Base-by-base conservation (phyloP, 2,888 invertebrate genomes). In the Argyresthia albistria region DNA sequence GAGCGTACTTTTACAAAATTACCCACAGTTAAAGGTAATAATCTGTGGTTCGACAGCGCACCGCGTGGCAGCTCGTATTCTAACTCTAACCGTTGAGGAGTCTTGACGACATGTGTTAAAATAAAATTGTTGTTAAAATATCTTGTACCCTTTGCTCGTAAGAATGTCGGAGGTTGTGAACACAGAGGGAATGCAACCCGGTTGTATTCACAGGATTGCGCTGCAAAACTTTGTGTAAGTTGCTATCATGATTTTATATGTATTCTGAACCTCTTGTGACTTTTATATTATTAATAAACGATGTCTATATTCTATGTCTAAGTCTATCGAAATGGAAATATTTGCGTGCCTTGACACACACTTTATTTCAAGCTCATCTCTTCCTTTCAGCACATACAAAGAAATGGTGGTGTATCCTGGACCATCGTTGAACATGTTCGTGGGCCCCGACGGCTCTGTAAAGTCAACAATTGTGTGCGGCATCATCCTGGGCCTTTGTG, bases 371-470 rank as follows among this genome's bases (percentile, higher is more conserved):
- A 16, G n/a, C 4, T 51, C 8, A 8, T 55, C 45, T 53, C 43
- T 47, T 51, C 59, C 63, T 54, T 54, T 68, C 76, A 95, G 95
- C 57, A 95, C 95, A 0, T 96, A 94, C 72, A 91, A 91, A 58
- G 83, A 91, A 61, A 91, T 93, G 0, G 92, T 91, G 60, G 76
- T 95, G 46, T 87, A 71, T 58, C 94, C 96, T 0, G 93, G 93
- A 0, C 89, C 92, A 4, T 90, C 94, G 58, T 83, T 98, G 35
- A 98, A 98, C 78, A 88, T 98, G 57, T 92, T 98, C 52, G 92
- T 97, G 55, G 98, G 98, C 0, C 96, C 97, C 0, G 98, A 98
- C 90, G 98, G 98, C 6, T 95, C 96, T 0, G 98, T 98, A 0
- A 98, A 98, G 74, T 97, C 97, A 0, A 95, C 97, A 0, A 92